Conservation (phyloP, 1,140 invertebrate species). For the Platyscapa corneri region DNA sequence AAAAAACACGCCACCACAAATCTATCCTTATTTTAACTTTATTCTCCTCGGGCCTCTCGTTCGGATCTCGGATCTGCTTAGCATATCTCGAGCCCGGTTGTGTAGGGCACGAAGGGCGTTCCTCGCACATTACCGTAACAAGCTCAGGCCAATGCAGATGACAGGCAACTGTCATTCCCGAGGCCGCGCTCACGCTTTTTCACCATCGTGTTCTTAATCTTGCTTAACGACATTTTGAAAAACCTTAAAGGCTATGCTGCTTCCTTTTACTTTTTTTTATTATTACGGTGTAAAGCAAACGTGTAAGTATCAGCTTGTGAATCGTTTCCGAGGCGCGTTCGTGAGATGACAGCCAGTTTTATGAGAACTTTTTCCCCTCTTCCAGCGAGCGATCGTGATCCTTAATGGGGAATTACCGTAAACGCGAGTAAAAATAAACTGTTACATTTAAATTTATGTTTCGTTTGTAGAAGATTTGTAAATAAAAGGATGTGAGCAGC, state of each 20-base stretch:
- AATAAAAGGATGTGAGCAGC: background rate
- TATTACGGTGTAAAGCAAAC: constrained; percentile 14
- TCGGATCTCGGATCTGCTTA: constrained; percentile 26
- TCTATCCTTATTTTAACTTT: background rate
- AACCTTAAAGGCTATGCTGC: constrained; percentile 22
- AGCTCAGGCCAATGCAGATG: constrained; percentile 1
- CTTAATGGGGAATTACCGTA: constrained; percentile 26
- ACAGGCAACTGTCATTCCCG: constrained; percentile 8
- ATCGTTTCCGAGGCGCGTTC: constrained; percentile 24
- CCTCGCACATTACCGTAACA: constrained; percentile 35
- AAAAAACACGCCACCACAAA: background rate
- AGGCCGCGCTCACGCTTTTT: constrained; percentile 2
- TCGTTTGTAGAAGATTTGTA: background rate
- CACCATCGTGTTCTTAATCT: constrained; percentile 44
- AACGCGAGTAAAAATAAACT: constrained; percentile 36
- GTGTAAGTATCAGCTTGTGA: constrained; percentile 37
- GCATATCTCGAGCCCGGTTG: background rate
- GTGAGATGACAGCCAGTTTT: constrained; percentile 31
- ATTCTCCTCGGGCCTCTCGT: no score
- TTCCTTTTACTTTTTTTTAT: background rate
- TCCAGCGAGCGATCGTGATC: background rate
- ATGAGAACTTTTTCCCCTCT: constrained; percentile 1
- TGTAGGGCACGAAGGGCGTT: constrained; percentile 4
- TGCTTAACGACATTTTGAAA: constrained; percentile 47
- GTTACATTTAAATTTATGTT: constrained; percentile 2